phyloP scores from a whole-genome alignment of 1,140 invertebrate species.

The Zaprionus kolodkinae region DNA sequence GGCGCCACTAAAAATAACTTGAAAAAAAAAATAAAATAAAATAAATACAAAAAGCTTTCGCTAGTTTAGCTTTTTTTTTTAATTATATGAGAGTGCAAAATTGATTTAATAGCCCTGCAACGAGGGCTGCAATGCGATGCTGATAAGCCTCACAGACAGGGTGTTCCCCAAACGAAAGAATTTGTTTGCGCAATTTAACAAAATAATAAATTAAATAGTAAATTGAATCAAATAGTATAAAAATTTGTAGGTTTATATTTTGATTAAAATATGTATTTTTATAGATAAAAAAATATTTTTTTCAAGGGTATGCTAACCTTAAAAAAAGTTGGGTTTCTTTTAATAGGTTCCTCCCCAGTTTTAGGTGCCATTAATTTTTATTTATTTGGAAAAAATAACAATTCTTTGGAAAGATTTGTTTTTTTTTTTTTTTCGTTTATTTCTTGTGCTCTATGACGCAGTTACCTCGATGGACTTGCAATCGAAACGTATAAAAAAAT shows the following conservation, averaged over 20 bases:
- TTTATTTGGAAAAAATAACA: slow-evolving; percentile 6
- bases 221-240: no score
- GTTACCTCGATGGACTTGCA: background rate
- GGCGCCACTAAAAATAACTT: slow-evolving; percentile 22
- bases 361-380: background rate
- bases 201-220: no score
- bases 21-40: background rate
- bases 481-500: background rate
- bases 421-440: background rate
- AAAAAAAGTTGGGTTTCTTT: no score
- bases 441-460: background rate
- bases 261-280: no score
- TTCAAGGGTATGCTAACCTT: background rate
- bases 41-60: background rate
- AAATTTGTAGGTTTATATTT: no score
- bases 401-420: background rate
- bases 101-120: slow-evolving; percentile 18
- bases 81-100: slow-evolving; percentile 13
- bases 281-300: no score
- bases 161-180: slow-evolving; percentile 5
- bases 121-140: background rate
- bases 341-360: background rate
- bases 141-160: slow-evolving; percentile 11
- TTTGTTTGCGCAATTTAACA: background rate
- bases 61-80: slow-evolving; percentile 4